These are phyloP conservation scores for Spilosoma lubricipeda DNA, from an alignment of 2,888 invertebrate species.

Conservation along the genomic window DNA sequence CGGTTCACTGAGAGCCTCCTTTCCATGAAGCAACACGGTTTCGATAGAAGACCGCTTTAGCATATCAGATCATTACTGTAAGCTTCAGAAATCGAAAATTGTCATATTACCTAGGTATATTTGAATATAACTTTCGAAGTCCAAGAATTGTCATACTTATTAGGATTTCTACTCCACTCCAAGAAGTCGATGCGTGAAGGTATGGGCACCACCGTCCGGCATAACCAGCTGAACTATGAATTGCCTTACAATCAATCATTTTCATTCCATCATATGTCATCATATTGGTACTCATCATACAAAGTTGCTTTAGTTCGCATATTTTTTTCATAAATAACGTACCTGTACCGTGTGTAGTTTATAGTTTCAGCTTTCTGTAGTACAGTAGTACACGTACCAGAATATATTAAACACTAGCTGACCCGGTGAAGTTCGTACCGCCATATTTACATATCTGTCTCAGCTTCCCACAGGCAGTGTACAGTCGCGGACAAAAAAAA, in stretches of 20 bases:
- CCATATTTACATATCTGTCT: too few species aligned
- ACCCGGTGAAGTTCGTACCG: too few species aligned
- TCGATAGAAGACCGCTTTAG: conserved; percentile 48
- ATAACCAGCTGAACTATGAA: too few species aligned
- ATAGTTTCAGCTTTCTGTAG: too few species aligned
- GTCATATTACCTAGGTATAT: neutral
- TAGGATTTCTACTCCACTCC: neutral
- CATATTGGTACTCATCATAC: too few species aligned
- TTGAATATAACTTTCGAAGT: neutral
- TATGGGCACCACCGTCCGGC: too few species aligned
- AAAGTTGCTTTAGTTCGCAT: neutral
- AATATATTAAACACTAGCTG: too few species aligned
- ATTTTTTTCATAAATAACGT: neutral
- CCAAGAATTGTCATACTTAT: neutral
- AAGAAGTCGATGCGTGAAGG: neutral
- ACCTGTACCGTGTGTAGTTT: too few species aligned
- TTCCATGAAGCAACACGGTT: conserved; percentile 41
- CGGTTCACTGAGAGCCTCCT: conserved; percentile 32
- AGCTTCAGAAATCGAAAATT: neutral
- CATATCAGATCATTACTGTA: neutral
- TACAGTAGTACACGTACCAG: too few species aligned
- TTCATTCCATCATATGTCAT: neutral
- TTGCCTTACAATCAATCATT: neutral
- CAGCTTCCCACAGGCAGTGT: too few species aligned
- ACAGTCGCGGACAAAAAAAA: too few species aligned